phyloP scores from a whole-genome alignment of 2,888 invertebrate species.

The Agrilus biguttatus region DNA sequence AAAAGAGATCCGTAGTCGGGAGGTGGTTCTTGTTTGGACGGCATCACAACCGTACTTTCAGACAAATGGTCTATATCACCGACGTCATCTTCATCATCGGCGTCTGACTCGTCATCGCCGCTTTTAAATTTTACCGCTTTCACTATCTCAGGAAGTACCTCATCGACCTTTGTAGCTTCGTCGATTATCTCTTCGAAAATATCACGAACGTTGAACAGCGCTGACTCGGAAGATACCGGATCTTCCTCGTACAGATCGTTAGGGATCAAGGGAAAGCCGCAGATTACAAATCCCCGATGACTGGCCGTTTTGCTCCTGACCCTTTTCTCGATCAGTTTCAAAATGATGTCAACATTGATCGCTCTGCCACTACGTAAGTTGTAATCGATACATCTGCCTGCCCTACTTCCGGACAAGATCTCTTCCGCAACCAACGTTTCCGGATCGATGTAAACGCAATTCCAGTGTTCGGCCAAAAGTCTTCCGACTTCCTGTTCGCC shows the following conservation, averaged over 20 bases:
- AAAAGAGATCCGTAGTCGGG: constrained; percentile 14
- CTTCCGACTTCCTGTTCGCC: constrained; percentile 39
- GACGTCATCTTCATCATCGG: constrained; percentile 12
- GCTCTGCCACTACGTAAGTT: constrained; percentile 40
- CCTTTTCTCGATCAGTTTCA: constrained; percentile 38
- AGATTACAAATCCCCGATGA: constrained; percentile 50
- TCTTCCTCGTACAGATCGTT: constrained; percentile 28
- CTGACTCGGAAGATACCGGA: constrained; percentile 26
- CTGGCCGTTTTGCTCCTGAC: constrained; percentile 34
- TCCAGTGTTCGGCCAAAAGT: constrained; percentile 39
- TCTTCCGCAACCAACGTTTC: constrained; percentile 40
- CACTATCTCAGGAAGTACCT: constrained; percentile 7
- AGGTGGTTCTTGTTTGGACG: constrained; percentile 11
- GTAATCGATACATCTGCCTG: constrained; percentile 43
- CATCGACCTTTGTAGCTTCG: constrained; percentile 8
- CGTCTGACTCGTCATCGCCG: constrained; percentile 16
- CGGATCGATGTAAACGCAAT: constrained; percentile 44
- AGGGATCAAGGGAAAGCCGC: constrained; percentile 48
- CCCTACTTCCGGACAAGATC: constrained; percentile 36
- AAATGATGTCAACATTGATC: constrained; percentile 35
- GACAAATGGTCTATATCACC: constrained; percentile 2
- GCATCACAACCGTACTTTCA: constrained; percentile 4
- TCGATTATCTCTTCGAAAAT: constrained; percentile 27
- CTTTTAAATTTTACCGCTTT: constrained; percentile 11
- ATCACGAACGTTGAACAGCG: constrained; percentile 26